Conservation (phyloP, 2,888 invertebrate genomes). For the Desoria tigrina region DNA sequence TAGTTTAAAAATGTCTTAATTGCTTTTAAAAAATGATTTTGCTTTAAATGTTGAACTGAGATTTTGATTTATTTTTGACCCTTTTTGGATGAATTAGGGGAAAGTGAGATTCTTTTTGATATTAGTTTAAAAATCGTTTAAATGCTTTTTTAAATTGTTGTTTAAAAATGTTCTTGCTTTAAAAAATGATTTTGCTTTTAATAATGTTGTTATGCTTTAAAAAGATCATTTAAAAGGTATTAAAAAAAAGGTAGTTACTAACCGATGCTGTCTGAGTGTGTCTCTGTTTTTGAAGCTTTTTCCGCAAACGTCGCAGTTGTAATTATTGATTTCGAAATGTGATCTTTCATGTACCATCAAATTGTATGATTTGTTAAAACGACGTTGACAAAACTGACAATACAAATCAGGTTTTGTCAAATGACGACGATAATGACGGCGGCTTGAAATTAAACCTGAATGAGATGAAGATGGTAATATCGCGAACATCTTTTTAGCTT, state of each 20-base stretch:
- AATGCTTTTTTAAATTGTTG: too few relatives aligned
- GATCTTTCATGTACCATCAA: constrained; percentile 97
- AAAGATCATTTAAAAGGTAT: background rate
- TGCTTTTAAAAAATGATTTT: too few relatives aligned
- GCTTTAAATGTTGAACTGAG: too few relatives aligned
- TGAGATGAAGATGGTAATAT: constrained; percentile 1
- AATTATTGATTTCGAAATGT: constrained; percentile 96
- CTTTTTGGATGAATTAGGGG: too few relatives aligned
- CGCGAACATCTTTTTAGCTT: constrained; percentile 16
- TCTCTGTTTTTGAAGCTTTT: constrained; percentile 98
- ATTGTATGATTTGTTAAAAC: constrained; percentile 98
- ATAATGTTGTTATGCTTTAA: background rate
- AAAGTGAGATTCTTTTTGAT: too few relatives aligned
- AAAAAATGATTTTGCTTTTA: too few relatives aligned
- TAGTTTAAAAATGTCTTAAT: too few relatives aligned
- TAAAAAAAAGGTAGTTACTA: constrained; percentile 3
- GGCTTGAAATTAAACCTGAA: background rate
- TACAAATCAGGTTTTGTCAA: constrained; percentile 36
- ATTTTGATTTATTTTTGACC: too few relatives aligned
- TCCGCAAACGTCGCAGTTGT: constrained; percentile 95
- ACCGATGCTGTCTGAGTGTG: constrained; percentile 93
- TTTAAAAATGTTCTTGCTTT: too few relatives aligned
- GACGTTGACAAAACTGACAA: constrained; percentile 95
- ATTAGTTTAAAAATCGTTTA: too few relatives aligned
- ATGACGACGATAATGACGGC: constrained; percentile 22